Percentiles rank a stretch among this genome's conserved stretches.
Conservation (phyloP, 2,888 invertebrate species). For the Anthrax anthrax region DNA sequence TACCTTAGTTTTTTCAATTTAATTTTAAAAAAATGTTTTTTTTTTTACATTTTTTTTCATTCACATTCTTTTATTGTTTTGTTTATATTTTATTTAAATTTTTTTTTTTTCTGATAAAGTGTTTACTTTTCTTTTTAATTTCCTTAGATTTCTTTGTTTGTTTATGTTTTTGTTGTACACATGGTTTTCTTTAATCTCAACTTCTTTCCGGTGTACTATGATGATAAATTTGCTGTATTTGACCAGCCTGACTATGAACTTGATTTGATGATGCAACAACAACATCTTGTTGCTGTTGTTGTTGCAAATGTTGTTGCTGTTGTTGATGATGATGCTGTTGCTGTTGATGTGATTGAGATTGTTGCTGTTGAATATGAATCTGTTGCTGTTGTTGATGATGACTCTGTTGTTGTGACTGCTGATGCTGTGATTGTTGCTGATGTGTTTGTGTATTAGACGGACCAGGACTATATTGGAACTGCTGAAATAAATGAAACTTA, state of each 20-base stretch:
- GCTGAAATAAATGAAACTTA: slow-evolving; percentile 35
- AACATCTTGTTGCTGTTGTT: slow-evolving; percentile 13
- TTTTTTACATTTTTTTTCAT: too few species aligned
- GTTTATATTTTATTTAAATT: too few species aligned
- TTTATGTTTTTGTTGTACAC: too few species aligned
- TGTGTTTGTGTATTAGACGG: slow-evolving; percentile 13
- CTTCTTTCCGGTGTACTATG: slow-evolving; percentile 34
- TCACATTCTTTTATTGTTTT: too few species aligned
- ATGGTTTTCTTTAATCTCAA: slow-evolving; percentile 21
- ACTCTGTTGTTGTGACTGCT: slow-evolving; percentile 1
- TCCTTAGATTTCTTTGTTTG: too few species aligned
- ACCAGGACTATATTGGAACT: slow-evolving; percentile 34
- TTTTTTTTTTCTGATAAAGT: too few species aligned
- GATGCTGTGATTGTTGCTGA: slow-evolving; percentile 15
- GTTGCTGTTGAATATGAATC: slow-evolving; percentile 23
- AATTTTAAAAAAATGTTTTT: too few species aligned
- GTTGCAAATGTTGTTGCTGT: slow-evolving; percentile 17
- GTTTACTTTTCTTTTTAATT: too few species aligned
- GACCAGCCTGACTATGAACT: slow-evolving; percentile 16
- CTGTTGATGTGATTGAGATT: too few species aligned
- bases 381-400: slow-evolving; percentile 22
- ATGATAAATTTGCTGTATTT: slow-evolving; percentile 34
- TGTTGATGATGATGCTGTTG: too few species aligned
- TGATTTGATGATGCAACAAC: slow-evolving; percentile 7
- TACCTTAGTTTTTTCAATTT: too few species aligned